These are phyloP conservation scores for Brachypterus glaber DNA, from an alignment of 2,888 invertebrate species.

Conservation along the genomic window DNA sequence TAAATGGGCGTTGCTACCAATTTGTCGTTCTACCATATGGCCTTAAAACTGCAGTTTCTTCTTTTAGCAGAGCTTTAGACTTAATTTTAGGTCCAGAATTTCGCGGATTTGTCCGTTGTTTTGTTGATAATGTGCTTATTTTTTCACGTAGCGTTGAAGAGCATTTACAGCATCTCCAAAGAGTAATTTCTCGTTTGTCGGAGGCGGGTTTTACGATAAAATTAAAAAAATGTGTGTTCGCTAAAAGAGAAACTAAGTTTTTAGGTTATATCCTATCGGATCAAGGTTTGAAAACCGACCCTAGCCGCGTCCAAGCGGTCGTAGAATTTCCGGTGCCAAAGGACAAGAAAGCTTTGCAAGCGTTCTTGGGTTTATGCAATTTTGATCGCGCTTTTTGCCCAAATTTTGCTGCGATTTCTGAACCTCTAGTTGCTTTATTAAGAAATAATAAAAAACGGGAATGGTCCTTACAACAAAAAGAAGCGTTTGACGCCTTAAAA, in stretches of 20 bases:
- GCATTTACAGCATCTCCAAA: conserved; percentile 2
- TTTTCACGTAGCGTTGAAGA: conserved; percentile 7
- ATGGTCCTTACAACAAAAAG: no score
- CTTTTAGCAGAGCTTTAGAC: conserved; percentile 5
- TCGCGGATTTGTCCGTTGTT: conserved; percentile 6
- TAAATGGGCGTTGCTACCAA: no score
- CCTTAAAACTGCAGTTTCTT: conserved; percentile 5
- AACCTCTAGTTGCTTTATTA: not conserved
- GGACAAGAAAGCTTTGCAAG: conserved; percentile 1
- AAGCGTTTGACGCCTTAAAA: no score
- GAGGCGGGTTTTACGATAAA: conserved; percentile 1
- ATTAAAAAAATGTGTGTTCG: conserved; percentile 1
- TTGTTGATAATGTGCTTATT: no score
- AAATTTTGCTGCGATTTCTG: not conserved
- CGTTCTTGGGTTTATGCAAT: conserved; percentile 4
- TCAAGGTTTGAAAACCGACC: no score
- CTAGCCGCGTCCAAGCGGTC: no score
- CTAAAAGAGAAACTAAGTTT: not conserved
- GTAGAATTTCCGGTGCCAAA: not conserved
- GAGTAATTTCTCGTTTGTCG: not conserved
- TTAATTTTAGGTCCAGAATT: conserved; percentile 5
- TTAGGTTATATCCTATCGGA: not conserved
- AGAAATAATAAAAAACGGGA: no score
- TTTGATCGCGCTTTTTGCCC: conserved; percentile 3
- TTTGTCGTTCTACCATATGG: conserved; percentile 12